Conservation (phyloP, 2,113 vertebrate genomes). For the Rhinolophus ferrumequinum region DNA sequence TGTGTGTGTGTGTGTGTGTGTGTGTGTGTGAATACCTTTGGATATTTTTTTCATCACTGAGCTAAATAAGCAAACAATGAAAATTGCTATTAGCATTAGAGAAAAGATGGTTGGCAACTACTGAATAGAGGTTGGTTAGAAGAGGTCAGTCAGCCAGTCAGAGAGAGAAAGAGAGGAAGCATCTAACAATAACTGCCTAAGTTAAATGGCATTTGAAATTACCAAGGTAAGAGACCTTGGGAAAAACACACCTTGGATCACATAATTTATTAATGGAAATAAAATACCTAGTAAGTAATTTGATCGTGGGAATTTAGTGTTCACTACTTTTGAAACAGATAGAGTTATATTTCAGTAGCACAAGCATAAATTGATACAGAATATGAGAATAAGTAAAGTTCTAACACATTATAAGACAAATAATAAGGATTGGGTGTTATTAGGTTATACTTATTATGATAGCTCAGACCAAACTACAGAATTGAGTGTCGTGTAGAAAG, state of each 20-base stretch:
- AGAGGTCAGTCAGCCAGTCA: neutral
- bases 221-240: neutral
- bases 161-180: neutral
- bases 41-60: neutral
- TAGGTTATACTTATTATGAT: neutral
- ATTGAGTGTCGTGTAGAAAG: neutral
- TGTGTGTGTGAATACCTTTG: neutral
- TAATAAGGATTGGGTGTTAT: neutral
- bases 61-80: neutral
- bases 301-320: neutral
- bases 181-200: neutral
- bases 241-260: neutral
- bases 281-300: constrained; percentile 37
- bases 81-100: neutral
- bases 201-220: constrained; percentile 11
- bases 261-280: constrained; percentile 41
- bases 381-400: neutral
- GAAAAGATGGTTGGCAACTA: neutral
- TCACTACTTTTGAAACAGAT: neutral
- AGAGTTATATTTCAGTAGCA: neutral
- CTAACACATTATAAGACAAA: neutral
- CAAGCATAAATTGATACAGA: neutral
- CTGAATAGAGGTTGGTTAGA: neutral
- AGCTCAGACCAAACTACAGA: neutral
- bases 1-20: neutral